Evolutionary conservation across 2,888 invertebrate genomes (phyloP).

Genomic region (Aricia artaxerxes): DNA sequence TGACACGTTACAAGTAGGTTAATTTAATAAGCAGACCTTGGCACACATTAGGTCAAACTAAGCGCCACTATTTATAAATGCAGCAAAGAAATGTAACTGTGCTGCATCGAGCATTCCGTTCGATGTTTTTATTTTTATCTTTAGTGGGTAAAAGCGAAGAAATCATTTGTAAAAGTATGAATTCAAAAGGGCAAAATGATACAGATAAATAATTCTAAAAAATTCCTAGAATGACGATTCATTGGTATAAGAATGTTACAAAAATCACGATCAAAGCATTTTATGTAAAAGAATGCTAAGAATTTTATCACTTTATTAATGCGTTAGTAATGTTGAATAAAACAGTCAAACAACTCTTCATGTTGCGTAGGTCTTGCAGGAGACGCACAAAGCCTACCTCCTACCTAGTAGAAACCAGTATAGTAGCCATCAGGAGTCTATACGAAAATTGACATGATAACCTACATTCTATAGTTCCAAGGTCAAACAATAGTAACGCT

Average conservation of each 20-base stretch:
- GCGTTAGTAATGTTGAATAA: not conserved
- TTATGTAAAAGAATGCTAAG: not conserved
- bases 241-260: not conserved
- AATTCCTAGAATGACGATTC: not conserved
- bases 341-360: not conserved
- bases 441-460: not conserved
- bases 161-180: not conserved
- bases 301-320: not conserved
- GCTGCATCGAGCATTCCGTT: not conserved
- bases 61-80: slow-evolving; percentile 18
- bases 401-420: too few species aligned
- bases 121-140: not conserved
- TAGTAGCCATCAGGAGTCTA: not conserved
- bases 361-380: not conserved
- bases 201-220: not conserved
- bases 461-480: not conserved
- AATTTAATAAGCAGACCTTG: slow-evolving; percentile 28
- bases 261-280: not conserved
- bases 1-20: slow-evolving; percentile 23
- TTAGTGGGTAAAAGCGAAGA: not conserved
- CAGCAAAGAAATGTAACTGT: slow-evolving; percentile 11
- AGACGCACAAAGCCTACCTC: not conserved
- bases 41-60: slow-evolving; percentile 26
- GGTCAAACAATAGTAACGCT: not conserved
- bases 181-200: not conserved